Conservation (phyloP, 2,113 vertebrate species). For the Sylvietta virens region DNA sequence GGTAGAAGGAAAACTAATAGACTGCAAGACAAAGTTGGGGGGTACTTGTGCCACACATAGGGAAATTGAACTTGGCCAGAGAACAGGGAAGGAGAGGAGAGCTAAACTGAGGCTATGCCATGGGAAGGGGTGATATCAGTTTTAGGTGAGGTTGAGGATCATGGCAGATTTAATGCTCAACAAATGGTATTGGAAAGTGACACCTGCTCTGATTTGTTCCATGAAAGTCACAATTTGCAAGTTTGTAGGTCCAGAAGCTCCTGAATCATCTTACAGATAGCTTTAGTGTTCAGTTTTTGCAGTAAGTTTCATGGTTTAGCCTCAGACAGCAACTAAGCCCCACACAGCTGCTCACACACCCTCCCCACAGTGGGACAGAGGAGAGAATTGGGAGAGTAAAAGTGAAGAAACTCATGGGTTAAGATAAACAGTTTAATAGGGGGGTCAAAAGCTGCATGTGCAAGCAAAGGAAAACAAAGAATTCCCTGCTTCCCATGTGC, state of each 20-base stretch:
- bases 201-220: not conserved
- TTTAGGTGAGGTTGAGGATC: not conserved
- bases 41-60: fast-evolving
- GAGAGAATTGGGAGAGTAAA: not conserved
- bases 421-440: not conserved
- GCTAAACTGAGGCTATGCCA: not conserved
- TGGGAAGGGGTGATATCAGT: not conserved
- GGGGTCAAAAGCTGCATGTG: not conserved
- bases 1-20: not conserved
- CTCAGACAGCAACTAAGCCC: not conserved
- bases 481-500: not conserved
- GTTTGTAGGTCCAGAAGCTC: not conserved
- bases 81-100: not conserved
- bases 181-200: not conserved
- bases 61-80: not conserved
- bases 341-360: not conserved
- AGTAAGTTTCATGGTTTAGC: not conserved
- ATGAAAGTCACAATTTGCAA: not conserved
- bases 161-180: not conserved
- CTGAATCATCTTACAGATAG: not conserved
- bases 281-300: not conserved
- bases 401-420: not conserved
- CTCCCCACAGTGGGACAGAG: no score
- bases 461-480: not conserved
- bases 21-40: not conserved